phyloP scores from a whole-genome alignment of 1,140 invertebrate species.

The Elymnias hypermnestra region DNA sequence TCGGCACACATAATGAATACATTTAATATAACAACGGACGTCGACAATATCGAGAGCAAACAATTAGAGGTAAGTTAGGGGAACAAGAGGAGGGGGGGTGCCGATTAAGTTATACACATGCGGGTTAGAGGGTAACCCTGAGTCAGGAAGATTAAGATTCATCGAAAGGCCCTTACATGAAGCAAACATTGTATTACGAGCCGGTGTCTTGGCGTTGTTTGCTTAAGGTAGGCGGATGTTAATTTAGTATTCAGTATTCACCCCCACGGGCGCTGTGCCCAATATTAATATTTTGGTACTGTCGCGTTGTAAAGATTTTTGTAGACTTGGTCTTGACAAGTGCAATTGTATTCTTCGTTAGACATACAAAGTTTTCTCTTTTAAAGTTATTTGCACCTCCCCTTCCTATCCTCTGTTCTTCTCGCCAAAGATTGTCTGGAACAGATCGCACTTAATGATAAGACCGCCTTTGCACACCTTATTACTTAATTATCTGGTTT shows the following conservation, averaged over 20 bases:
- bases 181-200: conserved; percentile 70
- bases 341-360: too few relatives aligned
- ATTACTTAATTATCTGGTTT: too few relatives aligned
- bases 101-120: conserved; percentile 73
- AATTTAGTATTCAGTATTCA: conserved; percentile 72
- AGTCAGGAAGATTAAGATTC: conserved; percentile 74
- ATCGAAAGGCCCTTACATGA: conserved; percentile 69
- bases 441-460: too few relatives aligned
- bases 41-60: conserved; percentile 71
- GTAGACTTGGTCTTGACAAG: too few relatives aligned
- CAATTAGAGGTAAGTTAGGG: conserved; percentile 69
- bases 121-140: conserved; percentile 69
- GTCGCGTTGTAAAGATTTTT: conserved; percentile 36
- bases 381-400: too few relatives aligned
- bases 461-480: too few relatives aligned
- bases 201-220: conserved; percentile 68
- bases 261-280: conserved; percentile 43
- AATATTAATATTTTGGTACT: conserved; percentile 65
- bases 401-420: too few relatives aligned
- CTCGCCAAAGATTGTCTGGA: too few relatives aligned
- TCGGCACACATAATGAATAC: conserved; percentile 18
- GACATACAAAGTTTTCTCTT: too few relatives aligned
- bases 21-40: conserved; percentile 30
- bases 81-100: conserved; percentile 39
- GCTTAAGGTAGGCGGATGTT: conserved; percentile 66